Base-by-base conservation (phyloP, 2,113 vertebrate species). In the Pluvialis apricaria region DNA sequence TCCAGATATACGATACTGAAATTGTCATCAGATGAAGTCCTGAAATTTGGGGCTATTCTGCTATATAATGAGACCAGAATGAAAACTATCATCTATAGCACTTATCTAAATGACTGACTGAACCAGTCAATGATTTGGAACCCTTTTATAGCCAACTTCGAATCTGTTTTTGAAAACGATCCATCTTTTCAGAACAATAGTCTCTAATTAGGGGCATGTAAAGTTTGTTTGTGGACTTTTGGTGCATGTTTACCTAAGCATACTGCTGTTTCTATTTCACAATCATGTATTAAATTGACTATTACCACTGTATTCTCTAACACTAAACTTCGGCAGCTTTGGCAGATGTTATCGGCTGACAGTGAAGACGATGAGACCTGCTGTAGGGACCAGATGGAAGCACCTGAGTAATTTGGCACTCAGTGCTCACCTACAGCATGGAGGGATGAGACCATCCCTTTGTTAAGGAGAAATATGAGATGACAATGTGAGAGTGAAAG, bases 311-410 rank as follows among this genome's bases (percentile, higher is more conserved):
- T 9, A 57, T 12, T 14, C 24, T 68, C 58, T 62, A 61, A 44
- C 3, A 9, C 40, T 82, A 54, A 70, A 51, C 66, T 65, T 42
- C 58, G 89, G 70, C 87, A 92, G 62, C 58, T 88, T 49, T 72
- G 28, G 26, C 49, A 38, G 34, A 29, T 54, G 45, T 52, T 65
- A 49, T 47, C 52, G 47, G 61, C 51, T 3, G 13, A 75, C 32
- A 49, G 44, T 9, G 49, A 64, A 52, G 77, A 82, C 0, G 6
- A 49, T 47, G 72, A 90, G 49, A 77, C 25, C 7, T 38, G 65
- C 78, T 84, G 38, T 18, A 82, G 62, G 54, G 78, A 90, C 66
- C 93, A 96, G 93, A 92, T 96, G 94, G 93, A 94, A 80, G 58
- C 58, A 93, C 84, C 93, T 88, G 84, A 92, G 71, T 69, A 54